phyloP scores from a whole-genome alignment of 2,888 invertebrate species.

The Synanthedon tipuliformis region DNA sequence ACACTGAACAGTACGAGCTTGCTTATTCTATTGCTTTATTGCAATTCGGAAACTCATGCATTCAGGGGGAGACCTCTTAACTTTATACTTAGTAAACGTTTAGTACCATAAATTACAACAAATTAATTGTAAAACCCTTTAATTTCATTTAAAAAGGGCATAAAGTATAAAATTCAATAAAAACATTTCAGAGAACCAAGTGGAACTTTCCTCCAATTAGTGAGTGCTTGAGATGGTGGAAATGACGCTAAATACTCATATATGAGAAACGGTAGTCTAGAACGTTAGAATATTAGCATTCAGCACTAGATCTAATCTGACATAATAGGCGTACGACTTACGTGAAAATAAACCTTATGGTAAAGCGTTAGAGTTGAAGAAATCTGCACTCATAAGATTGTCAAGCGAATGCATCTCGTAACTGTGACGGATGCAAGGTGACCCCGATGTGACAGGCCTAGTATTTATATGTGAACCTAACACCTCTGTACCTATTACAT shows the following conservation, averaged over 20 bases:
- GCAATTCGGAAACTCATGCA: no score
- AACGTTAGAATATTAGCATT: background rate
- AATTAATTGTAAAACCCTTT: no score
- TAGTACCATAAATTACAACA: no score
- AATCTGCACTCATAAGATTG: conserved; percentile 17
- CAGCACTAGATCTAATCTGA: background rate
- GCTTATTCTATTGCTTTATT: no score
- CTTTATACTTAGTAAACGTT: no score
- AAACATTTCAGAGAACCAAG: no score
- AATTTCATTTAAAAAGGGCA: no score
- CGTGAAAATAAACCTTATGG: background rate
- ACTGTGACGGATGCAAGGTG: conserved; percentile 42
- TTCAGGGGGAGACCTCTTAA: no score
- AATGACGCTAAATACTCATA: background rate
- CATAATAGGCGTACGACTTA: background rate
- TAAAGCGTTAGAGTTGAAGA: background rate
- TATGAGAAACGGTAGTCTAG: background rate
- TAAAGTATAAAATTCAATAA: no score
- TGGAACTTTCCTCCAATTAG: no score
- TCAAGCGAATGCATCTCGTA: conserved; percentile 12
- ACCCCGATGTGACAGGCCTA: conserved; percentile 30
- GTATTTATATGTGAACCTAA: background rate
- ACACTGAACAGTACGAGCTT: no score
- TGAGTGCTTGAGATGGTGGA: background rate
- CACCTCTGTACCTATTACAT: background rate